Evolutionary conservation across 2,888 invertebrate species (phyloP).

Genomic region (Muscina levida): DNA sequence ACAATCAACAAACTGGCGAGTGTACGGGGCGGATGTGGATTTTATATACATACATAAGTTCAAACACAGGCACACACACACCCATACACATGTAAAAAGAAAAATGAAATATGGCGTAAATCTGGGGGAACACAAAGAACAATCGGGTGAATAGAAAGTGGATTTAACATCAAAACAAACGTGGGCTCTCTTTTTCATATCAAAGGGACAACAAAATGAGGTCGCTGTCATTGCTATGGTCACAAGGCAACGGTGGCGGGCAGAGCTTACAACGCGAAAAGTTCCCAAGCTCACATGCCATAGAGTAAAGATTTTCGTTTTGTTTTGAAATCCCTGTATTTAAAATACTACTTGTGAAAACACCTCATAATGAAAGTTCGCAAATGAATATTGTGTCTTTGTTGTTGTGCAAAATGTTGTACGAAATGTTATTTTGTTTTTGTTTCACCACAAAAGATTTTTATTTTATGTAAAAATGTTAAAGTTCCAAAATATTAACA

Average conservation of each 20-base stretch:
- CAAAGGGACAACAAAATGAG: constrained; percentile 45
- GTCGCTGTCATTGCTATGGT: constrained; percentile 57
- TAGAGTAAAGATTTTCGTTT: no score
- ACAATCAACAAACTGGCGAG: constrained; percentile 21
- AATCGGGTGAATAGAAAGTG: constrained; percentile 30
- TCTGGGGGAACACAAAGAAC: constrained; percentile 33
- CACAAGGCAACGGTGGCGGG: constrained; percentile 15
- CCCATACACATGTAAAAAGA: constrained; percentile 14
- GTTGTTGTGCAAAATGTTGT: background rate
- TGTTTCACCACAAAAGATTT: constrained; percentile 9
- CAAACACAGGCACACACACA: background rate
- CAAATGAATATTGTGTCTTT: background rate
- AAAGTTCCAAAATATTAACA: constrained; percentile 31
- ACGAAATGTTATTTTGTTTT: background rate
- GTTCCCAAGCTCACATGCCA: no score
- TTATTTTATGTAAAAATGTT: constrained; percentile 45
- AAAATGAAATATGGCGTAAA: constrained; percentile 39
- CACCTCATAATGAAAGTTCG: constrained; percentile 14
- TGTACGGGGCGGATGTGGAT: background rate
- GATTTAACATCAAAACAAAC: constrained; percentile 20
- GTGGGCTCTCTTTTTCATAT: no score
- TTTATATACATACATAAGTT: no score
- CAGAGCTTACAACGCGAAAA: constrained; percentile 8
- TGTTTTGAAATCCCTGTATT: no score
- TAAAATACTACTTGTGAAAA: no score